These are phyloP conservation scores for Syrrhaptes paradoxus DNA, from an alignment of 2,113 vertebrate genomes.

Conservation along the genomic window DNA sequence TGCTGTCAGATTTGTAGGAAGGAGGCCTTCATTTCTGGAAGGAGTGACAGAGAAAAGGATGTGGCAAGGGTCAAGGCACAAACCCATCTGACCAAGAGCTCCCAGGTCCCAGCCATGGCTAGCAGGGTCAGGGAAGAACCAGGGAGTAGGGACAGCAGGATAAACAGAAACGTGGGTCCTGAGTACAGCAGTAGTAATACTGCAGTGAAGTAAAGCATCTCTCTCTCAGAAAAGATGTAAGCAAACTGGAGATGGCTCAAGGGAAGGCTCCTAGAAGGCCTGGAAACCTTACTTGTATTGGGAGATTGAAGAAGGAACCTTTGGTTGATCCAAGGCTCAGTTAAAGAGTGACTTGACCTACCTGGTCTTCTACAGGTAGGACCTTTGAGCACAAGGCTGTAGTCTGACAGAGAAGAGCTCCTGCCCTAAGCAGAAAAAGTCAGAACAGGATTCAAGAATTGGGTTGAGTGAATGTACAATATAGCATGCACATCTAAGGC, in stretches of 20 bases:
- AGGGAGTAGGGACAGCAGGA: background rate
- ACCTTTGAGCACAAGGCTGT: background rate
- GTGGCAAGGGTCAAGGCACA: accelerated
- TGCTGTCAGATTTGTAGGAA: background rate
- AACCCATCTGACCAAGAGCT: background rate
- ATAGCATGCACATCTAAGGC: accelerated
- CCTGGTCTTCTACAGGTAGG: background rate
- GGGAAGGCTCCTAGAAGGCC: background rate
- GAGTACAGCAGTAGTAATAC: no score
- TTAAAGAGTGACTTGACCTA: background rate
- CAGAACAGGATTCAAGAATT: background rate
- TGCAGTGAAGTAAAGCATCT: background rate
- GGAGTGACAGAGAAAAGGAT: background rate
- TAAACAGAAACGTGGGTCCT: background rate
- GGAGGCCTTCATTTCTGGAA: background rate
- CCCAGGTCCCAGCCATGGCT: no score
- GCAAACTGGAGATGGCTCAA: background rate
- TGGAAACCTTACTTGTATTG: background rate
- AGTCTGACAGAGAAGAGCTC: background rate
- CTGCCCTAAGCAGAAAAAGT: background rate
- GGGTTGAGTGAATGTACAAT: background rate
- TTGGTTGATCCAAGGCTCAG: background rate
- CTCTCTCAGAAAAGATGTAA: background rate
- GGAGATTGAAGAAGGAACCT: background rate
- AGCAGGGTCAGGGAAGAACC: background rate